phyloP scores from a whole-genome alignment of 2,113 vertebrate genomes.

The Eupsittula cactorum region DNA sequence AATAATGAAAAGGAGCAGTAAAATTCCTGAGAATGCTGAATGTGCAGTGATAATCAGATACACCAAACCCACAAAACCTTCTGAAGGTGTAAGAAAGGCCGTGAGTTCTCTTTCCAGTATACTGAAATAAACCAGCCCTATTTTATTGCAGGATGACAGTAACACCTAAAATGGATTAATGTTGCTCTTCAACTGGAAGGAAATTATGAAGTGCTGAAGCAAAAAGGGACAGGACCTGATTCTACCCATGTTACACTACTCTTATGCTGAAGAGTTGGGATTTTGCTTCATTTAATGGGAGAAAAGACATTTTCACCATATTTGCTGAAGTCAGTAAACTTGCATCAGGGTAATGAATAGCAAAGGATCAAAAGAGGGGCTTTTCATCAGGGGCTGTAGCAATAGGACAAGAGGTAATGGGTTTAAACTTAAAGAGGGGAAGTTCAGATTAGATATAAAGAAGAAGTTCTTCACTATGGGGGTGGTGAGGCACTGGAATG shows the following conservation, averaged over 20 bases:
- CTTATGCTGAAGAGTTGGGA: not conserved
- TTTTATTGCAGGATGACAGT: not conserved
- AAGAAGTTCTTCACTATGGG: not conserved
- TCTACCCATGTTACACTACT: not conserved
- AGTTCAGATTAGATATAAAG: not conserved
- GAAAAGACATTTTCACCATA: not conserved
- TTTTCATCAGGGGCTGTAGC: not conserved
- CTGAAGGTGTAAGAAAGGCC: not conserved
- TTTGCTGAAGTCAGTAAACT: not conserved
- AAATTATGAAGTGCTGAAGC: not conserved
- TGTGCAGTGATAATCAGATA: not conserved
- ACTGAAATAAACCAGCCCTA: not conserved
- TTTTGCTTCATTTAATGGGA: not conserved
- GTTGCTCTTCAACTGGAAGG: not conserved
- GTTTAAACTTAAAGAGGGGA: not conserved
- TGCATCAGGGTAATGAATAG: not conserved
- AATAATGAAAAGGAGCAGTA: not conserved
- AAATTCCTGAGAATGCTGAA: not conserved
- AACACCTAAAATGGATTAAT: slow-evolving; percentile 4
- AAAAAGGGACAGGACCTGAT: not conserved
- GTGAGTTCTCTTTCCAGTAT: not conserved
- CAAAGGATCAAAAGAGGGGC: not conserved
- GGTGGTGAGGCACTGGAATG: not conserved
- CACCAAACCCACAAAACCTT: not conserved
- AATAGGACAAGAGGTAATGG: not conserved